These are phyloP conservation scores for Anguilla rostrata DNA, from an alignment of 2,113 vertebrate genomes.

Conservation along the genomic window DNA sequence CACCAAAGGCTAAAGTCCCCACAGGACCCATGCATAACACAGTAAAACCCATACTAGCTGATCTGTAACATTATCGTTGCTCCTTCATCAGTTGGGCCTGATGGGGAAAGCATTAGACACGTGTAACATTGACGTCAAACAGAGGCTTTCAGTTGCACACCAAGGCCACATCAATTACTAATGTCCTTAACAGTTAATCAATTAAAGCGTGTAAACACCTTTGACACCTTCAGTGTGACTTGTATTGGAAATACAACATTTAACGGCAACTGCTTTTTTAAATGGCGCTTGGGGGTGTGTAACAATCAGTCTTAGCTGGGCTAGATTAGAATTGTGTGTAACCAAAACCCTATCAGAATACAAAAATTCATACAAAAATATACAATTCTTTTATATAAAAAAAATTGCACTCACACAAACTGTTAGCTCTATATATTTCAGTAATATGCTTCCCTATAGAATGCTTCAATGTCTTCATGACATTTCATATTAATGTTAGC, in stretches of 20 bases:
- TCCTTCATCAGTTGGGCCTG: background rate
- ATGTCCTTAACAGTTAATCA: background rate
- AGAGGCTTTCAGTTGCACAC: background rate
- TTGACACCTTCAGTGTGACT: background rate
- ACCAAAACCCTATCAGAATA: background rate
- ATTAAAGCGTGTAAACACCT: background rate
- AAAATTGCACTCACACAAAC: background rate
- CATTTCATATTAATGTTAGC: background rate
- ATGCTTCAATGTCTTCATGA: background rate
- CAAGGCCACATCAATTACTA: background rate
- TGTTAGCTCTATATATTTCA: background rate
- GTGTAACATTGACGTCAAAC: background rate
- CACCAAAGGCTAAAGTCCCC: slow-evolving; percentile 1
- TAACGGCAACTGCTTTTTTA: background rate
- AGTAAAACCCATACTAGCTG: background rate
- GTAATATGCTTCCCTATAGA: background rate
- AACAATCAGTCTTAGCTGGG: background rate
- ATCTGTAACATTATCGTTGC: background rate
- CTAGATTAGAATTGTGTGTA: background rate
- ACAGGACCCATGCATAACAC: background rate
- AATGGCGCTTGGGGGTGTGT: background rate
- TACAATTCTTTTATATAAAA: background rate
- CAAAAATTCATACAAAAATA: background rate
- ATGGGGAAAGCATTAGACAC: background rate
- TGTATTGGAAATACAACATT: background rate